These are phyloP conservation scores for Lathamus discolor DNA, from an alignment of 2,113 vertebrate genomes.

Conservation along the genomic window DNA sequence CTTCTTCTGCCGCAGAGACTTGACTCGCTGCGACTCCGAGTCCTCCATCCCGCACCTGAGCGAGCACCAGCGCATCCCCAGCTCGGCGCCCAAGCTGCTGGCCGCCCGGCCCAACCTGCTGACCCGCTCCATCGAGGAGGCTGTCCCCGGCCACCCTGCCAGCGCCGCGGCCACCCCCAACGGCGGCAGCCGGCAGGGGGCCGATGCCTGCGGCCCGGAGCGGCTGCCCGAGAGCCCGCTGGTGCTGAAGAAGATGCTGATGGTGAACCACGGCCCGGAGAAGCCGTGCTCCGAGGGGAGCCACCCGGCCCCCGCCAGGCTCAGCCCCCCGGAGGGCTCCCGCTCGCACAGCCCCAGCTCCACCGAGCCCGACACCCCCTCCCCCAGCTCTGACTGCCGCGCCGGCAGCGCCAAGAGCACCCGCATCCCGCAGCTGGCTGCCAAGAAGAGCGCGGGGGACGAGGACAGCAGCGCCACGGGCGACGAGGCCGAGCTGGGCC, in stretches of 20 bases:
- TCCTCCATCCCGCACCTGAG: conserved; percentile 89
- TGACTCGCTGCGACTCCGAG: conserved; percentile 93
- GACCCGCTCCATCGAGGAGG: conserved; percentile 73
- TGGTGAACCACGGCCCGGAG: conserved; percentile 78
- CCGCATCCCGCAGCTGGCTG: conserved; percentile 91
- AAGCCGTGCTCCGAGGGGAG: conserved; percentile 86
- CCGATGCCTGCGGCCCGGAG: conserved; percentile 73
- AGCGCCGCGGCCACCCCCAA: conserved; percentile 74
- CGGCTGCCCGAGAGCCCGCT: conserved; percentile 82
- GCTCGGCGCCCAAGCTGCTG: conserved; percentile 75
- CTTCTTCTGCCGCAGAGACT: conserved; percentile 78
- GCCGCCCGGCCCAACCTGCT: conserved; percentile 82
- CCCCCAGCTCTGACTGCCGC: conserved; percentile 78
- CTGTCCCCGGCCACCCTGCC: conserved; percentile 14
- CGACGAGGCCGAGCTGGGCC: conserved; percentile 89
- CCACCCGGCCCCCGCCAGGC: conserved; percentile 26
- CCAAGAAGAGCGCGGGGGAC: conserved; percentile 87
- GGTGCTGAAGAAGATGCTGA: conserved; percentile 80
- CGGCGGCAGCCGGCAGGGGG: conserved; percentile 74
- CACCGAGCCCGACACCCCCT: conserved; percentile 92
- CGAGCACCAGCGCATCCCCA: conserved; percentile 77
- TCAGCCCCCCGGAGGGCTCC: conserved; percentile 85
- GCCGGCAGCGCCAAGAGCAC: conserved; percentile 69
- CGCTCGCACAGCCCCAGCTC: conserved; percentile 91
- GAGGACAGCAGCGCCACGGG: conserved; percentile 92